Evolutionary conservation across 1,140 invertebrate genomes (phyloP), one percentile per base, ranked within the genome.

Genomic region (Orussus abietinus): DNA sequence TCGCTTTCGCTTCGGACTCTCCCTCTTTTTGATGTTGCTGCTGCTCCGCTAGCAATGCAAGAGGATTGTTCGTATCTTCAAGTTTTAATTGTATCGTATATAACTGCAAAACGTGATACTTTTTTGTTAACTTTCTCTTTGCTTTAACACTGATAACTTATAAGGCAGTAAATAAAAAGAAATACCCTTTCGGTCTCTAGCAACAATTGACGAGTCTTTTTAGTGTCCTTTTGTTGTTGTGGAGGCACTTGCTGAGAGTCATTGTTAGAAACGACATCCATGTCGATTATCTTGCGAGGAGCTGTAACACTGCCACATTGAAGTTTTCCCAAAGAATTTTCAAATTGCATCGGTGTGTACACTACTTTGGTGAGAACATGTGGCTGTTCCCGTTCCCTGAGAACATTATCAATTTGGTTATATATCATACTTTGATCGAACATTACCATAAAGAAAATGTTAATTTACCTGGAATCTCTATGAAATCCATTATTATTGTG

Each of bases 261-360:
- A 51, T 66, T 75, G 19, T 82, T 80, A 2, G 72, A 65, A 3
- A 88, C 84, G n/a, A 89, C 77, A 49, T 90, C 85, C 63, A 93
- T 83, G 61, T 93, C 90, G 52, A 93, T 92, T 33, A 96, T 90
- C 72, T 92, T 92, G n/a, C 92, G 76, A 0, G 92, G 92, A 22
- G 90, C 90, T 22, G 90, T 92, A 15, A 96, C 88, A 62, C 90
- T 93, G 25, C 89, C 86, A 44, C 85, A 85, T 79, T 90, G 85
- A 20, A 92, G 69, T 68, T 91, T 88, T 36, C 90, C 90, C 11
- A 96, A 72, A 1, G 92, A 94, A 62, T 93, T 93, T 73, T 95
- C 92, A 72, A 95, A 94, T 55, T 92, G 89, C 30, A 84, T 66
- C 6, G 90, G 87, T 2, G 84, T 82, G 49, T 88, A 89, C 0